Evolutionary conservation across 1,140 invertebrate genomes (phyloP).

Genomic region (Lordiphosa mommai): DNA sequence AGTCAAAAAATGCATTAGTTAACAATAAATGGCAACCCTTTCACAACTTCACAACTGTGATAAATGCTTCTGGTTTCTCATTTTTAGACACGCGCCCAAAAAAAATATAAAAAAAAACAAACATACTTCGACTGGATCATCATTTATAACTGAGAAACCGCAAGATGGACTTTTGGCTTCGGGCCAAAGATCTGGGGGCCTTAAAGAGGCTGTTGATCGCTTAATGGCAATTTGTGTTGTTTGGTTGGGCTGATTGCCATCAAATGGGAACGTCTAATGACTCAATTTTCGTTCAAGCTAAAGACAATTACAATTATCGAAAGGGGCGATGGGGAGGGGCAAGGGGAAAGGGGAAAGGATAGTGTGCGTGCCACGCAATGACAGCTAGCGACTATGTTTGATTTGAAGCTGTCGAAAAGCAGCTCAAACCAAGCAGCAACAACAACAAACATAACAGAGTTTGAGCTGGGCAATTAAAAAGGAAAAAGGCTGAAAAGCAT

Average conservation of each 20-base stretch:
- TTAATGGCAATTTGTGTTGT: slow-evolving; percentile 8
- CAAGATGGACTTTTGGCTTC: slow-evolving; percentile 19
- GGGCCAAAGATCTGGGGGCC: background rate
- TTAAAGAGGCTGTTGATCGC: slow-evolving; percentile 7
- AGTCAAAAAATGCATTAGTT: too few species aligned
- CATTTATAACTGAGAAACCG: slow-evolving; percentile 13
- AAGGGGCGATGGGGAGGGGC: background rate
- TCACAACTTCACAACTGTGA: slow-evolving; percentile 41
- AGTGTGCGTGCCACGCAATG: slow-evolving; percentile 59
- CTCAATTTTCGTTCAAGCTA: slow-evolving; percentile 58
- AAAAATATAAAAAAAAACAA: too few species aligned
- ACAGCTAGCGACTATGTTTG: slow-evolving; percentile 58
- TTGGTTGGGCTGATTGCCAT: slow-evolving; percentile 22
- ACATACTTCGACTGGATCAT: too few species aligned
- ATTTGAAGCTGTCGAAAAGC: slow-evolving; percentile 65
- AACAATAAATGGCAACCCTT: slow-evolving; percentile 14
- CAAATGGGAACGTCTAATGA: slow-evolving; percentile 51
- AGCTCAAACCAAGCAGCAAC: slow-evolving; percentile 15
- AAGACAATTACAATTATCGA: slow-evolving; percentile 68
- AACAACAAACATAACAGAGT: slow-evolving; percentile 8
- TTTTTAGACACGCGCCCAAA: slow-evolving; percentile 37
- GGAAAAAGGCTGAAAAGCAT: background rate
- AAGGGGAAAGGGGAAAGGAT: background rate
- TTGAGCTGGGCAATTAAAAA: slow-evolving; percentile 12
- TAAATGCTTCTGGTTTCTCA: slow-evolving; percentile 52